Evolutionary conservation across 2,888 invertebrate genomes (phyloP), one percentile per base, ranked within the genome.

Genomic region (Ethmia dodecea): DNA sequence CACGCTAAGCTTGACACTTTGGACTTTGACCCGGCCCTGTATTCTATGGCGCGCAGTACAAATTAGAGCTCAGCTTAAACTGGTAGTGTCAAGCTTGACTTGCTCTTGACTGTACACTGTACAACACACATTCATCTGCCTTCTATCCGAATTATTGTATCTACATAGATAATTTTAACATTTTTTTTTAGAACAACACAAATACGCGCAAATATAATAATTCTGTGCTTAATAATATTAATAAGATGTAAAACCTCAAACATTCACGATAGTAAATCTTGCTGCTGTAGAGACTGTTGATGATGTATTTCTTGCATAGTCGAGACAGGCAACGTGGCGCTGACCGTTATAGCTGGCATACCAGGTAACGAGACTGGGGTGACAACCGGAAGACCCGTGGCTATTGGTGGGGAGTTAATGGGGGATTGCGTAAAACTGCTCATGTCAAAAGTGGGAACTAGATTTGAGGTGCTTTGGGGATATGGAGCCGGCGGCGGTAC

Each of bases 291-390:
- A 35, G 69, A 60, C 53, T 83, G 81, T 45, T 79, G 80, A 41
- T 86, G 83, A 43, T 84, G 80, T 31, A 87, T 77, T 55, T 87
- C 88, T 54, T 89, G 88, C 62, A 90, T 80, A 8, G 89, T 88
- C 6, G 88, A 79, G 12, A 89, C 89, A 1, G 92, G 92, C 48
- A 92, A 66, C 12, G 91, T 90, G 11, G 92, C 91, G 52, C 92
- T 93, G 9, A 93, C 93, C 11, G 93, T 93, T 43, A 94, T 91
- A 8, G 93, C 92, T 12, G 94, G 93, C 92, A 93, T 92, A 20
- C 93, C 93, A 1, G 93, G 93, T 45, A 93, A 73, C 9, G 91
- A 89, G 28, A 93, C 89, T 0, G 93, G 92, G 1, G 92, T 92
- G 16, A 91, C 89, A 10, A 92, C 88, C 1, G 88, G 79, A 16